Conservation (phyloP, 2,113 vertebrate species). For the Myanophis thanlyinensis region DNA sequence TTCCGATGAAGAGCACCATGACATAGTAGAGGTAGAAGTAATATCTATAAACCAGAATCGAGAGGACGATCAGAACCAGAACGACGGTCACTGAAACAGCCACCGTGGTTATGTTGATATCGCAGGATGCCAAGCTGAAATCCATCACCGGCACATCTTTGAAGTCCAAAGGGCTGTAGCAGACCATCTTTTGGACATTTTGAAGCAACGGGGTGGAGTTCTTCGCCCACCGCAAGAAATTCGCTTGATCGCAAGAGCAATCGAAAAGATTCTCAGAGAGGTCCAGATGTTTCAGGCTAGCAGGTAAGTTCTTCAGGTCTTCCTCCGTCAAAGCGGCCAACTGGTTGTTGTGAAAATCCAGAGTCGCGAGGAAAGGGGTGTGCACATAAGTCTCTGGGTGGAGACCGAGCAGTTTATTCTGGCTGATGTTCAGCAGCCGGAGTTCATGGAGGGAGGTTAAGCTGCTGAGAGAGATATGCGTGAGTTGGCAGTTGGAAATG, state of each 20-base stretch:
- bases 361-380: slow-evolving; percentile 49
- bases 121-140: slow-evolving; percentile 62
- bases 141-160: slow-evolving; percentile 11
- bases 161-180: slow-evolving; percentile 38
- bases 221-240: slow-evolving; percentile 69
- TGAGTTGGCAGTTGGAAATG: slow-evolving; percentile 72
- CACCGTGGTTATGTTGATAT: slow-evolving; percentile 1
- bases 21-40: slow-evolving; percentile 71
- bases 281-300: slow-evolving; percentile 53
- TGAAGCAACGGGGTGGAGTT: slow-evolving; percentile 53
- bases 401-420: slow-evolving; percentile 70
- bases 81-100: not conserved
- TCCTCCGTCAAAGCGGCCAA: slow-evolving; percentile 51
- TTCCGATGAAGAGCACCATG: slow-evolving; percentile 64
- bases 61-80: not conserved
- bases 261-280: slow-evolving; percentile 69
- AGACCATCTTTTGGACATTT: slow-evolving; percentile 54
- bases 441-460: slow-evolving; percentile 65
- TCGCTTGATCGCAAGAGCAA: slow-evolving; percentile 65
- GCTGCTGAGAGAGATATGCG: slow-evolving; percentile 45
- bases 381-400: slow-evolving; percentile 48
- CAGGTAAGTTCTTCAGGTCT: slow-evolving; percentile 54
- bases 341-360: slow-evolving; percentile 72
- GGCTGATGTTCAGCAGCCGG: slow-evolving; percentile 68
- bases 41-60: slow-evolving; percentile 67